phyloP scores from a whole-genome alignment of 2,113 vertebrate genomes.

The Dromaius novaehollandiae region DNA sequence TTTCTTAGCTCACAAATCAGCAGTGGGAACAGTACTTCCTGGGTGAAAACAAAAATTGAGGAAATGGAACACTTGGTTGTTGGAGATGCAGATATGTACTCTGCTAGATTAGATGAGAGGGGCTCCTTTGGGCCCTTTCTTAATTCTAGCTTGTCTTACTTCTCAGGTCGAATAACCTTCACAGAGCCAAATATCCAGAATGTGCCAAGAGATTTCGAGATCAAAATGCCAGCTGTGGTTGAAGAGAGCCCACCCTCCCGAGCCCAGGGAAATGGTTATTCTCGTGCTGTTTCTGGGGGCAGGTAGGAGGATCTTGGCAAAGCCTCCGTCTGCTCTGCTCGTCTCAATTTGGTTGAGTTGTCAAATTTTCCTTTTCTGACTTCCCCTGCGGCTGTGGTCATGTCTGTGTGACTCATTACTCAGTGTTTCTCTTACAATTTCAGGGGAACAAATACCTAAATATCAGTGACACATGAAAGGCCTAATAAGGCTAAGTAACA shows the following conservation, averaged over 20 bases:
- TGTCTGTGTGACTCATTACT: slow-evolving; percentile 4
- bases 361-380: slow-evolving; percentile 3
- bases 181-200: slow-evolving; percentile 97
- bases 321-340: neutral
- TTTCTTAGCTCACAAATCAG: neutral
- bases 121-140: neutral
- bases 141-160: neutral
- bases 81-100: neutral
- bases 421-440: neutral
- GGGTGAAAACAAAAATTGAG: too few species aligned
- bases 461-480: neutral
- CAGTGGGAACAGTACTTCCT: neutral
- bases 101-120: neutral
- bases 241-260: slow-evolving; percentile 87
- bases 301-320: slow-evolving; percentile 65
- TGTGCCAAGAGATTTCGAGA: slow-evolving; percentile 97
- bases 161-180: slow-evolving; percentile 91
- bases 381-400: neutral
- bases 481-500: neutral
- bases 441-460: neutral
- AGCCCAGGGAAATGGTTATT: slow-evolving; percentile 34
- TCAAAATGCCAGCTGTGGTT: slow-evolving; percentile 85
- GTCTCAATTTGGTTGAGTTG: neutral
- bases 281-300: neutral
- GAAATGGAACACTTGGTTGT: neutral